Conservation (phyloP, 1,140 invertebrate genomes). For the Lordiphosa collinella region DNA sequence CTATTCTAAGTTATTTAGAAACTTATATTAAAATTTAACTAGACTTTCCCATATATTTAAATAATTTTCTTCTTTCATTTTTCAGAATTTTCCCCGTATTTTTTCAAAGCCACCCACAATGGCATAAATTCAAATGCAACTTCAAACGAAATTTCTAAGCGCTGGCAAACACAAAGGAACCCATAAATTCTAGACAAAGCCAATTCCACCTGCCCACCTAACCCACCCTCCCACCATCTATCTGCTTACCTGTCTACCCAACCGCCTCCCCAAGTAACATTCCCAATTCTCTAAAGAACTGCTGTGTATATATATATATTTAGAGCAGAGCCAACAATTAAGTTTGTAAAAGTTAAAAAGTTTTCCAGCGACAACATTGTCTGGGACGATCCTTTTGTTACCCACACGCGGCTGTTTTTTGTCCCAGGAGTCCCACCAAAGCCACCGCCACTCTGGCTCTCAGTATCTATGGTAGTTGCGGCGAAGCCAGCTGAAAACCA, state of each 20-base stretch:
- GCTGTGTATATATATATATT: slow-evolving; percentile 39
- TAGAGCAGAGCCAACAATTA: slow-evolving; percentile 61
- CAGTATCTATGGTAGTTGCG: slow-evolving; percentile 36
- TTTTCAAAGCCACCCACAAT: no score
- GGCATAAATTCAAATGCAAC: background rate
- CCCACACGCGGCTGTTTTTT: slow-evolving; percentile 44
- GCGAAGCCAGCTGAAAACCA: no score
- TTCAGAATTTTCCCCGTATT: no score
- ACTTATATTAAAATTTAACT: no score
- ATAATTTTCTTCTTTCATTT: no score
- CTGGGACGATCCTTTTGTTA: slow-evolving; percentile 65
- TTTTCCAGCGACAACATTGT: slow-evolving; percentile 73
- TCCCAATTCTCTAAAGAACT: slow-evolving; percentile 2
- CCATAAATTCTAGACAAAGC: slow-evolving; percentile 3
- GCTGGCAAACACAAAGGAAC: background rate
- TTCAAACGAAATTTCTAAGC: slow-evolving; percentile 1
- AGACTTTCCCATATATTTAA: no score
- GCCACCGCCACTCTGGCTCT: slow-evolving; percentile 12
- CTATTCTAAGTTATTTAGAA: no score
- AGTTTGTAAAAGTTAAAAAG: slow-evolving; percentile 73
- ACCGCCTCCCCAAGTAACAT: background rate
- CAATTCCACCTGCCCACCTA: slow-evolving; percentile 1
- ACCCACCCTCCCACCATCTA: background rate
- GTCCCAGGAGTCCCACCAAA: background rate
- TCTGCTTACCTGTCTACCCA: background rate